Evolutionary conservation across 2,888 invertebrate species (phyloP).

Genomic region (Caenorhabditis doughertyi): DNA sequence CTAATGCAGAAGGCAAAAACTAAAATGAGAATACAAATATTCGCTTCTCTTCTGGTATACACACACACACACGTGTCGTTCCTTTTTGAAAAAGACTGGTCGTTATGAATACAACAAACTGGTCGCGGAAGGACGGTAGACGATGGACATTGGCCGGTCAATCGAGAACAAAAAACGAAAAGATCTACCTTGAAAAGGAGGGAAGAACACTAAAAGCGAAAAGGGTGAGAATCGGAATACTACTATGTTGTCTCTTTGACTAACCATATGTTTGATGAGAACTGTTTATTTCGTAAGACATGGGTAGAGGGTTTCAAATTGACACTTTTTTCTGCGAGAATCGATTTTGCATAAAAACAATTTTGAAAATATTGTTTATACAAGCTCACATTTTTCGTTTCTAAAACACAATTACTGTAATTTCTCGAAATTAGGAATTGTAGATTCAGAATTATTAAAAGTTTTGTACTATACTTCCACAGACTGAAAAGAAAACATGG

Average conservation of each 20-base stretch:
- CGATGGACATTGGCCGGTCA: constrained; percentile 37
- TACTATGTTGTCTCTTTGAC: background rate
- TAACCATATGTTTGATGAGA: background rate
- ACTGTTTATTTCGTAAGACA: background rate
- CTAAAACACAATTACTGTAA: too few species aligned
- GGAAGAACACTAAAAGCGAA: constrained; percentile 10
- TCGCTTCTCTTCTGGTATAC: too few species aligned
- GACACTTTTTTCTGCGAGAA: too few species aligned
- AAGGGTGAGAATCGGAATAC: background rate
- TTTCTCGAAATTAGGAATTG: too few species aligned
- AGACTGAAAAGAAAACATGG: too few species aligned
- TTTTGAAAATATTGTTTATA: too few species aligned
- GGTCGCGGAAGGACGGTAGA: constrained; percentile 27
- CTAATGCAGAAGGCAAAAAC: constrained; percentile 1
- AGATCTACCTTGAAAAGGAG: constrained; percentile 6
- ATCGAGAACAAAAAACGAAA: constrained; percentile 23
- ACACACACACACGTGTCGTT: constrained; percentile 25
- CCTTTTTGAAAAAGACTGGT: constrained; percentile 47
- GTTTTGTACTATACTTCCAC: too few species aligned
- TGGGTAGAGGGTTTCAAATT: too few species aligned
- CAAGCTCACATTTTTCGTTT: too few species aligned
- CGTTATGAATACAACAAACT: constrained; percentile 60
- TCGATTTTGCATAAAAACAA: too few species aligned
- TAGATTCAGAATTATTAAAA: too few species aligned
- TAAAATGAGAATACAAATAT: constrained; percentile 47